A percentile compares a stretch with the other conserved stretches of the same genome.
Conservation (phyloP, 2,888 invertebrate genomes). For the Anticlea derivata region DNA sequence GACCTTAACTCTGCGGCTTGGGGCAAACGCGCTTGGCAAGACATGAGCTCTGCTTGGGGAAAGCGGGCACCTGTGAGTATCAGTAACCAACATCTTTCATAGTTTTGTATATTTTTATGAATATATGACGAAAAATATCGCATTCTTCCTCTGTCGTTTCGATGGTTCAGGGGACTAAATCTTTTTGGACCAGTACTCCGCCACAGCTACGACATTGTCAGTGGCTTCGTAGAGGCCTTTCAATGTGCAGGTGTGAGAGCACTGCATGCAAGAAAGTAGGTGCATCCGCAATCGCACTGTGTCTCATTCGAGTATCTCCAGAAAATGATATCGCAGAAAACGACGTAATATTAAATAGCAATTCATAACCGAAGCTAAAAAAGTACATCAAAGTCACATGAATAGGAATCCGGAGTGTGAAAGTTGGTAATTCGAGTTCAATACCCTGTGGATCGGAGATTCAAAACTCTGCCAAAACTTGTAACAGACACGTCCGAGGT, state of each 20-base stretch:
- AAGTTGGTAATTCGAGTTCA: slow-evolving; percentile 20
- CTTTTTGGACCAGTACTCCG: too few species aligned
- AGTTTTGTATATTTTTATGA: too few species aligned
- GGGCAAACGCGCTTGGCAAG: slow-evolving; percentile 86
- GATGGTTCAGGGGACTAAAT: too few species aligned
- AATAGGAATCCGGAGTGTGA: slow-evolving; percentile 7
- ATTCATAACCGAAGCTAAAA: neutral
- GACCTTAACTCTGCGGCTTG: slow-evolving; percentile 74
- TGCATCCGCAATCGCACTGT: too few species aligned
- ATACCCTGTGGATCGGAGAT: slow-evolving; percentile 13
- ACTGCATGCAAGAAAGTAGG: too few species aligned
- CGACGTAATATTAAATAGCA: neutral
- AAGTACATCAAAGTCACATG: slow-evolving; percentile 18
- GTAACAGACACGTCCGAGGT: slow-evolving; percentile 27
- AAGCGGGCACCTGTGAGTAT: slow-evolving; percentile 77
- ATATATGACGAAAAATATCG: neutral
- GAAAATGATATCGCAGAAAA: neutral
- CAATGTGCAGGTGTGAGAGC: too few species aligned
- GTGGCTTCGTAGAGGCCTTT: too few species aligned
- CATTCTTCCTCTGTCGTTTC: too few species aligned
- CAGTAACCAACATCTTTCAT: neutral
- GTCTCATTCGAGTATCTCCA: too few species aligned
- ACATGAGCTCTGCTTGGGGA: slow-evolving; percentile 82
- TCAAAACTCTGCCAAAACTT: slow-evolving; percentile 22
- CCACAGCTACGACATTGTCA: too few species aligned